These are phyloP conservation scores for Uria lomvia DNA, from an alignment of 2,113 vertebrate species.

Conservation along the genomic window DNA sequence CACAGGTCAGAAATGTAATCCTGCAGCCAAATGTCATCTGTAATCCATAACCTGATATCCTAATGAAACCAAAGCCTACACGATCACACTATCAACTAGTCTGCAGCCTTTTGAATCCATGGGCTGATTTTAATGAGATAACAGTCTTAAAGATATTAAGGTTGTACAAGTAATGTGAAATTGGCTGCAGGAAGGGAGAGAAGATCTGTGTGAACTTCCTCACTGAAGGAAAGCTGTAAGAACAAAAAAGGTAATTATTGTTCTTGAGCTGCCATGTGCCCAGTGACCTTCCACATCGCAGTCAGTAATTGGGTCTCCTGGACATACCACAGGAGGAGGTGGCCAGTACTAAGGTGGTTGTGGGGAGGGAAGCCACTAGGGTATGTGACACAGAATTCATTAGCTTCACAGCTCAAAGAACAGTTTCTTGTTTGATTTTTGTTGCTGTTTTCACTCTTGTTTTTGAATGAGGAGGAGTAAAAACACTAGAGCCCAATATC, in stretches of 20 bases:
- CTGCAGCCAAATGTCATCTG: background rate
- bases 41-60: background rate
- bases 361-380: background rate
- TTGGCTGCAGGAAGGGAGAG: background rate
- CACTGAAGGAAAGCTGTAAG: background rate
- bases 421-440: background rate
- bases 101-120: background rate
- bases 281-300: background rate
- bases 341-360: background rate
- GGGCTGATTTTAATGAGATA: background rate
- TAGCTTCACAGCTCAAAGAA: background rate
- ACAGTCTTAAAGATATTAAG: background rate
- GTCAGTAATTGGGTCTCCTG: background rate
- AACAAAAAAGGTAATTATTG: background rate
- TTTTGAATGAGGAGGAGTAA: background rate
- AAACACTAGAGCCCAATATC: background rate
- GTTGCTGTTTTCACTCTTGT: background rate
- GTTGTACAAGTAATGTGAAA: background rate
- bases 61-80: background rate
- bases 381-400: background rate
- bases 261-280: background rate
- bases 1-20: background rate
- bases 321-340: background rate
- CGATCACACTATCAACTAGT: background rate
- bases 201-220: background rate